Conservation (phyloP, 1,140 invertebrate species). For the Panulirus ornatus region DNA sequence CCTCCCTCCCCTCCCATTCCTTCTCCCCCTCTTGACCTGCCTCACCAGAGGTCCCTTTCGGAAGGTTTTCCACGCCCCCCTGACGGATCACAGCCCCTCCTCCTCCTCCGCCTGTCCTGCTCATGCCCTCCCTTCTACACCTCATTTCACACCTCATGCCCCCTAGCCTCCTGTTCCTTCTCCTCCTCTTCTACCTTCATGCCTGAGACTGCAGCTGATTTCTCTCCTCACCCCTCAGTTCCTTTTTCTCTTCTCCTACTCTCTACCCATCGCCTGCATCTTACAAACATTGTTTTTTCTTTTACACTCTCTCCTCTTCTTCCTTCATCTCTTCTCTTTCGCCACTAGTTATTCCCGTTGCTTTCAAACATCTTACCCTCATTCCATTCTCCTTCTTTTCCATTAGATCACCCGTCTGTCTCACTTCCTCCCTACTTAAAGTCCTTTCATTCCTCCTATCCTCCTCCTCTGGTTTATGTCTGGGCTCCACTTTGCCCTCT, state of each 20-base stretch:
- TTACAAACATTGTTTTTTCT: neutral
- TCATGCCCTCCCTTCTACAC: neutral
- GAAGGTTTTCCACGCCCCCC: conserved; percentile 50
- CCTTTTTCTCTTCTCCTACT: no score
- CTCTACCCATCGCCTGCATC: no score
- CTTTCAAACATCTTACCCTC: neutral
- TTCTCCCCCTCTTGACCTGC: neutral
- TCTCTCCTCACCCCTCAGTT: neutral
- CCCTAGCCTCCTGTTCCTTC: neutral
- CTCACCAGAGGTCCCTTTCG: conserved; percentile 23
- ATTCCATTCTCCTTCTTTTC: neutral
- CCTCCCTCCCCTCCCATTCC: conserved; percentile 3
- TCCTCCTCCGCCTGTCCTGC: neutral
- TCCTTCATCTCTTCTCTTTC: neutral
- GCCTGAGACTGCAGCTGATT: neutral
- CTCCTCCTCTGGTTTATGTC: no score
- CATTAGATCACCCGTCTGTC: neutral
- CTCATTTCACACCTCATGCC: neutral
- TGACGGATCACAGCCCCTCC: conserved; percentile 41
- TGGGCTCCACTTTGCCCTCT: neutral
- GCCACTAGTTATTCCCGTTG: neutral
- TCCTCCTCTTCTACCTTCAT: neutral
- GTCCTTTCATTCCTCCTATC: neutral
- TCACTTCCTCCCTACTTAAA: neutral
- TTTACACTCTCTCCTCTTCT: neutral